A percentile compares a stretch with the other conserved stretches of the same genome.
Evolutionary conservation across 2,888 invertebrate genomes (phyloP).

Genomic region (Tortrix viridana): DNA sequence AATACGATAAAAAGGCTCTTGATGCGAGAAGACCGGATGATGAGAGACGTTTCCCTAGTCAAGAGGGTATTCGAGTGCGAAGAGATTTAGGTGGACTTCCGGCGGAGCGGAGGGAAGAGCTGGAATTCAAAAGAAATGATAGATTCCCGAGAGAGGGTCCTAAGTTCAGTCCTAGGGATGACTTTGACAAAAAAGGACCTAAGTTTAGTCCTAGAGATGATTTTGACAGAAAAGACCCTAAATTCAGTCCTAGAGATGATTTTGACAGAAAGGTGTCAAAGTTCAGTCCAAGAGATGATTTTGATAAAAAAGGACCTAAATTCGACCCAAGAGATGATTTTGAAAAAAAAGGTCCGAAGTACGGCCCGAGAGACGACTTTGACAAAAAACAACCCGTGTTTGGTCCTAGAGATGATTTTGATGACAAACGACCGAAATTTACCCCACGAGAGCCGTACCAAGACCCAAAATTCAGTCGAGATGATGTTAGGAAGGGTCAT

Average conservation of each 20-base stretch:
- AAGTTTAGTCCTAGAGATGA: constrained; percentile 27
- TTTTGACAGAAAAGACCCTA: constrained; percentile 9
- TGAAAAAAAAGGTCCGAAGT: constrained; percentile 18
- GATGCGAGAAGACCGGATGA: constrained; percentile 17
- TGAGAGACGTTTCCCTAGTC: constrained; percentile 25
- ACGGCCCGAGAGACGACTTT: constrained; percentile 25
- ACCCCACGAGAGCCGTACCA: constrained; percentile 7
- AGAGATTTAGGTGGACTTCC: constrained; percentile 35
- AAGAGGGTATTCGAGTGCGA: constrained; percentile 37
- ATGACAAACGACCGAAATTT: constrained; percentile 10
- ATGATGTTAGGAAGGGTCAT: constrained; percentile 5
- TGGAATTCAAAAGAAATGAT: constrained; percentile 42
- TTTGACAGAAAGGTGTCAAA: constrained; percentile 22
- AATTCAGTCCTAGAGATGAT: constrained; percentile 18
- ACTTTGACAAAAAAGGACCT: constrained; percentile 26
- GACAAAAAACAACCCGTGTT: constrained; percentile 10
- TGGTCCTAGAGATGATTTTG: constrained; percentile 26
- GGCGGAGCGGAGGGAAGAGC: constrained; percentile 38
- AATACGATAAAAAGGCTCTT: constrained; percentile 38
- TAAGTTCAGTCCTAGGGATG: constrained; percentile 19
- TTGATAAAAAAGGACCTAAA: constrained; percentile 18
- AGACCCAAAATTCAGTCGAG: constrained; percentile 18
- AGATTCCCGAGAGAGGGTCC: constrained; percentile 32
- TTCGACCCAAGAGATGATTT: constrained; percentile 12
- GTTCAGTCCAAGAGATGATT: constrained; percentile 18